Base-by-base conservation (phyloP, 2,797 vertebrate species). In the Myioborus miniatus region DNA sequence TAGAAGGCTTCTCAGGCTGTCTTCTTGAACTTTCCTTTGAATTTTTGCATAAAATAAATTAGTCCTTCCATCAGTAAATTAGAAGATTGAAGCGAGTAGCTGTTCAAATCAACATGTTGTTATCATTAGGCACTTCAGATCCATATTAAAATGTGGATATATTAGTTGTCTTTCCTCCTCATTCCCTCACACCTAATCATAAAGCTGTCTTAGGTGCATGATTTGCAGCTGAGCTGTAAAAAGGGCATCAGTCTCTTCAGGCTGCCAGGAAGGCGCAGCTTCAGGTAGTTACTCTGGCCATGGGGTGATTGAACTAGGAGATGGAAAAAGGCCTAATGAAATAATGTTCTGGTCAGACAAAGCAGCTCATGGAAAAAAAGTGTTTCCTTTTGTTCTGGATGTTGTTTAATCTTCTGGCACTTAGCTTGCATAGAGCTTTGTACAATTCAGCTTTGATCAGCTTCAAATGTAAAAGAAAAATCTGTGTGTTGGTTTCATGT, bases 1-100 rank as follows among this genome's bases (percentile, higher is more conserved):
- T 81, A 93, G 76, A 78, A 56, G 22, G 37, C 44, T 69, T 92
- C 72, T 93, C 55, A 39, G 79, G 43, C 52, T 79, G 56, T 92
- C 65, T 63, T 75, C 90, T 92, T 82, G 60, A 91, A 74, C 50
- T 94, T 95, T 78, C 70, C 74, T 89, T 63, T 85, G 71, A 87
- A 89, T 92, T 94, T 89, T 89, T 91, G 49, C 80, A 87, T 95
- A 87, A 92, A 93, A 80, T 87, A 95, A 96, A 87, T 89, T 27
- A 75, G 60, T 82, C 19, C 86, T 87, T 83, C 68, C 46, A 75
- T 85, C 81, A 84, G 84, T 75, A 93, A 94, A 95, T 91, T 65
- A 94, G 81, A 93, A 91, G 64, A 91, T 56, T 87, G 56, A 76
- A 80, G 62, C 0, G 12, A 88, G 82, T 68, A 80, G 90, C 75